Evolutionary conservation across 1,140 invertebrate genomes (phyloP).

Genomic region (Liolophura sinensis): DNA sequence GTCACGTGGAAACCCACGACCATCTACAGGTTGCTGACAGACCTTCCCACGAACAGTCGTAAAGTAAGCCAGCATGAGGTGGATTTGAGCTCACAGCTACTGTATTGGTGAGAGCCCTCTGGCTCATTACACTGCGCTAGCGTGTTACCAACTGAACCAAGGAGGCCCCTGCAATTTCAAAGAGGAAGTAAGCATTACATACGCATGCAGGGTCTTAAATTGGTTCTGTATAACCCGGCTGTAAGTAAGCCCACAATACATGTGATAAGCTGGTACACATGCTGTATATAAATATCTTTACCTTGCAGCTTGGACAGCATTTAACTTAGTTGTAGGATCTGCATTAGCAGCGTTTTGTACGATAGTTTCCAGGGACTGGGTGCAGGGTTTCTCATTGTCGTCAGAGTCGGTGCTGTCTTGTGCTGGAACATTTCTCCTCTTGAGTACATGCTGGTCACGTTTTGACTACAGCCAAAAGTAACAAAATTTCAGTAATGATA

Average conservation of each 20-base stretch:
- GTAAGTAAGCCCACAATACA: conserved; percentile 5
- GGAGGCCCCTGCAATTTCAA: not conserved
- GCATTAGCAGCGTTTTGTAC: conserved; percentile 53
- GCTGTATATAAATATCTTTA: conserved; percentile 16
- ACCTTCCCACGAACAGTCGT: too few relatives aligned
- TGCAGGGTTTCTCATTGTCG: conserved; percentile 51
- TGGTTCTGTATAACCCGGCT: not conserved
- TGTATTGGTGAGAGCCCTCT: too few relatives aligned
- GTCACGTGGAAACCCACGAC: too few relatives aligned
- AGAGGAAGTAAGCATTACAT: not conserved
- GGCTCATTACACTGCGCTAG: too few relatives aligned
- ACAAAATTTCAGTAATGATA: not conserved
- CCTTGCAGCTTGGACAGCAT: conserved; percentile 59
- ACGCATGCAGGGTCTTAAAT: not conserved
- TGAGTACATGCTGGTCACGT: conserved; percentile 92
- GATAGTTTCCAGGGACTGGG: conserved; percentile 52
- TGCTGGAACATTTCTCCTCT: conserved; percentile 84
- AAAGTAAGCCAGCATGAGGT: too few relatives aligned
- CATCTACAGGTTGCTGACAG: too few relatives aligned
- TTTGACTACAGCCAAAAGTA: conserved; percentile 70
- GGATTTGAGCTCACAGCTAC: too few relatives aligned
- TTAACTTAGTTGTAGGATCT: conserved; percentile 52
- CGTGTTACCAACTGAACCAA: too few relatives aligned
- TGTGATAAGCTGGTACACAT: not conserved
- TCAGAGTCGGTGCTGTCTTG: conserved; percentile 57